Evolutionary conservation across 2,113 vertebrate genomes (phyloP).

Genomic region (Anas platyrhynchos): DNA sequence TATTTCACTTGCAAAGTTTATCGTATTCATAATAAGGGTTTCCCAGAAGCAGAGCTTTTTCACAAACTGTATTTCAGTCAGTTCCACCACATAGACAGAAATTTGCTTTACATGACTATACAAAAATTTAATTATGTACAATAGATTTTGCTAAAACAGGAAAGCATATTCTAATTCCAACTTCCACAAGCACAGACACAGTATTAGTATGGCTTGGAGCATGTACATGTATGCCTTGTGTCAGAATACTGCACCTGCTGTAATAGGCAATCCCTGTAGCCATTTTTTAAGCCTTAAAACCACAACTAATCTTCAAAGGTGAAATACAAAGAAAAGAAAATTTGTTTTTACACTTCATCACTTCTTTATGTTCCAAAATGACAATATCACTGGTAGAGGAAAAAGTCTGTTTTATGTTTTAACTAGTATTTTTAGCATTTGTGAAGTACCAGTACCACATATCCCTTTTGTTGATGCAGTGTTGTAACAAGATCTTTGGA

Average conservation of each 20-base stretch:
- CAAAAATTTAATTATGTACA: neutral
- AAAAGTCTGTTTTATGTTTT: neutral
- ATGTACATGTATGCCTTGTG: neutral
- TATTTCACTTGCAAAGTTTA: neutral
- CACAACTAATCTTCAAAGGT: neutral
- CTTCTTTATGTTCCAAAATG: neutral
- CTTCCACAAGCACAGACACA: neutral
- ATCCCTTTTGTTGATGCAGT: neutral
- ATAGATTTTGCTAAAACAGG: conserved; percentile 12
- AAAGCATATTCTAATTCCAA: neutral
- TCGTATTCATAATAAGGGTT: neutral
- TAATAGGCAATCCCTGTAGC: neutral
- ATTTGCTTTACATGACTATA: neutral
- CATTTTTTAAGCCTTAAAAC: neutral
- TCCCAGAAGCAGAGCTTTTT: neutral
- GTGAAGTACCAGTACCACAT: neutral
- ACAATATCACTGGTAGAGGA: neutral
- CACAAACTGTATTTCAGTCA: neutral
- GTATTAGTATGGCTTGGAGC: neutral
- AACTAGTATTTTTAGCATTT: neutral
- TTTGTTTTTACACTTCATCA: neutral
- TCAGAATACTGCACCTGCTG: neutral
- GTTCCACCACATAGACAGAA: neutral
- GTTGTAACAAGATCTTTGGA: conserved; percentile 3
- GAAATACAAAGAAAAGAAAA: neutral